Evolutionary conservation across 2,888 invertebrate species (phyloP).

Genomic region (Ochropleura leucogaster): DNA sequence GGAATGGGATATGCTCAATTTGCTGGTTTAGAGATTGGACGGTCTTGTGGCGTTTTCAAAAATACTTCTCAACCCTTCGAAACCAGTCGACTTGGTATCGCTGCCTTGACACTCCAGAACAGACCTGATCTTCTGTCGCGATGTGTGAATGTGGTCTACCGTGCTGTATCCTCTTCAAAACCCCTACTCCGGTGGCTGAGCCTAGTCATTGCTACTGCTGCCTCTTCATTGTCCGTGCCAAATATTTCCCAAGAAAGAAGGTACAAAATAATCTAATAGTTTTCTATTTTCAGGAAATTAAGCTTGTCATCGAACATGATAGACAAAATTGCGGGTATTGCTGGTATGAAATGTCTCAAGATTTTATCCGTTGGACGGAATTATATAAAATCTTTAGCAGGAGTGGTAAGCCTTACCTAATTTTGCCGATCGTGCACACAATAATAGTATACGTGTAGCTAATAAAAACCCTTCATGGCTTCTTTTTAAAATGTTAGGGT

Average conservation of each 20-base stretch:
- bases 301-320: slow-evolving; percentile 98
- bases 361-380: slow-evolving; percentile 96
- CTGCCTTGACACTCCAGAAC: too few relatives aligned
- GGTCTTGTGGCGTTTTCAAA: too few relatives aligned
- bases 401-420: slow-evolving; percentile 91
- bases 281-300: slow-evolving; percentile 92
- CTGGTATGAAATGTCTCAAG: slow-evolving; percentile 95
- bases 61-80: too few relatives aligned
- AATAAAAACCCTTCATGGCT: background rate
- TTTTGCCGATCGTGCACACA: background rate
- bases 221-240: background rate
- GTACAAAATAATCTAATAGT: background rate
- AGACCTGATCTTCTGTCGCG: too few relatives aligned
- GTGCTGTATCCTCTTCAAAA: background rate
- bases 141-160: background rate
- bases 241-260: background rate
- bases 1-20: too few relatives aligned
- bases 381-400: slow-evolving; percentile 96
- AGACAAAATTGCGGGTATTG: slow-evolving; percentile 97
- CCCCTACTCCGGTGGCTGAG: background rate
- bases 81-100: too few relatives aligned
- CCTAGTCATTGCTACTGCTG: background rate
- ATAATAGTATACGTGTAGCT: background rate
- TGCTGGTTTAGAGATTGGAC: too few relatives aligned
- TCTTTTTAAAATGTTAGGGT: background rate